Conservation (phyloP, 2,888 invertebrate genomes). For the Rhagium mordax region DNA sequence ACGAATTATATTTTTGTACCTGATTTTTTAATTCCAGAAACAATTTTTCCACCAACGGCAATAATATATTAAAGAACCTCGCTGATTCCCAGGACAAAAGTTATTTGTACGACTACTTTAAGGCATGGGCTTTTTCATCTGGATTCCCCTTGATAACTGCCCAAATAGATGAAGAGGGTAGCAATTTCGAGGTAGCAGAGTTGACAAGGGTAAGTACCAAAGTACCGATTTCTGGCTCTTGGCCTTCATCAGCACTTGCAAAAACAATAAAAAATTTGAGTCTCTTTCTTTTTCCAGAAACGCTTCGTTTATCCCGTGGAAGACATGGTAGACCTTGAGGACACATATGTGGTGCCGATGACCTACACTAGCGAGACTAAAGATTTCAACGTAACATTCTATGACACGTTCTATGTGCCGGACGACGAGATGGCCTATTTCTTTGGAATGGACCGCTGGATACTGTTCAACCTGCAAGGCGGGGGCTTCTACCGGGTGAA, state of each 20-base stretch:
- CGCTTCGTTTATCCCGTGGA: background rate
- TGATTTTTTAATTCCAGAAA: too few relatives aligned
- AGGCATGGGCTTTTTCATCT: background rate
- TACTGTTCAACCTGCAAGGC: background rate
- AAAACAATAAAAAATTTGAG: background rate
- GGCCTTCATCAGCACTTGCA: too few relatives aligned
- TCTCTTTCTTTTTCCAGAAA: too few relatives aligned
- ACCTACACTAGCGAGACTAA: background rate
- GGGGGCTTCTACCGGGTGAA: slow-evolving; percentile 78
- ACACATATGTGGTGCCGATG: background rate
- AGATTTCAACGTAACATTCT: background rate
- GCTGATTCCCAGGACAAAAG: background rate
- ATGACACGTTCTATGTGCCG: background rate
- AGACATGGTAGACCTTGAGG: background rate
- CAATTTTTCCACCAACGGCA: background rate
- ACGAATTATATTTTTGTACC: too few relatives aligned
- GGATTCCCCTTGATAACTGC: background rate
- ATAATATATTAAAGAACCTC: background rate
- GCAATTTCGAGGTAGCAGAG: background rate
- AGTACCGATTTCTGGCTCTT: too few relatives aligned
- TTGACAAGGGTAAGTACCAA: background rate
- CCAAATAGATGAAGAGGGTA: background rate
- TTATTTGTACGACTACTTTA: background rate
- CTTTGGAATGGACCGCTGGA: background rate
- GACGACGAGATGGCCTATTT: background rate